A percentile compares a stretch with the other conserved stretches of the same genome.
phyloP scores from a whole-genome alignment of 2,797 vertebrate species.

The Phalloptychus januarius region DNA sequence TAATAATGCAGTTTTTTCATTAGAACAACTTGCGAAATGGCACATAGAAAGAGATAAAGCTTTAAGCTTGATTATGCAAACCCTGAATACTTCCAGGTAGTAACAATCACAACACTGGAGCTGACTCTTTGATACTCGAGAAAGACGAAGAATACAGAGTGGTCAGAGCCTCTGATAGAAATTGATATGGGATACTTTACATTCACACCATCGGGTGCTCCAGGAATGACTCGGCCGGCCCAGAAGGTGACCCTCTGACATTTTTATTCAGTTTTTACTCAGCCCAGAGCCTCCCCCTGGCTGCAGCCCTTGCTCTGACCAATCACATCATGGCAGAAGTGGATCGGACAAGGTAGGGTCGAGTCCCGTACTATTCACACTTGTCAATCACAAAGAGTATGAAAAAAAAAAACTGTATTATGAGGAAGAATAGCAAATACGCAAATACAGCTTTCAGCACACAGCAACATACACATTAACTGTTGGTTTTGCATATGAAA shows the following conservation, averaged over 20 bases:
- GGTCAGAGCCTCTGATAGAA: constrained; percentile 35
- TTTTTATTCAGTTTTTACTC: constrained; percentile 35
- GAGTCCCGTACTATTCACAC: constrained; percentile 65
- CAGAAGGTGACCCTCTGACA: constrained; percentile 56
- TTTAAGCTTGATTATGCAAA: constrained; percentile 52
- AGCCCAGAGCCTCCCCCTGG: constrained; percentile 20
- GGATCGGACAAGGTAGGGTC: constrained; percentile 54
- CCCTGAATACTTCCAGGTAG: constrained; percentile 60
- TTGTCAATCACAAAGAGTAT: constrained; percentile 64
- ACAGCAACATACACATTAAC: constrained; percentile 64
- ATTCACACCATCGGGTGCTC: constrained; percentile 37
- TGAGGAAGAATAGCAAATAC: constrained; percentile 67
- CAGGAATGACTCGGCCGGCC: constrained; percentile 44
- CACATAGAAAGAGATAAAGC: constrained; percentile 62
- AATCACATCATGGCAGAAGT: constrained; percentile 31
- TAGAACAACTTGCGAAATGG: constrained; percentile 63
- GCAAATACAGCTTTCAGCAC: constrained; percentile 73
- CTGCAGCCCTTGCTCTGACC: constrained; percentile 29
- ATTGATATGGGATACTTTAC: constrained; percentile 33
- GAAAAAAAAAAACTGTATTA: constrained; percentile 58
- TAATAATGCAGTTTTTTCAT: constrained; percentile 57
- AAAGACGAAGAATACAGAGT: constrained; percentile 32
- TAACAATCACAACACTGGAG: constrained; percentile 52
- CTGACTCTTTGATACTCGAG: constrained; percentile 39
- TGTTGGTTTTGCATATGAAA: constrained; percentile 67